Conservation (phyloP, 2,797 vertebrate species). For the Coranthus polyacanthus region DNA sequence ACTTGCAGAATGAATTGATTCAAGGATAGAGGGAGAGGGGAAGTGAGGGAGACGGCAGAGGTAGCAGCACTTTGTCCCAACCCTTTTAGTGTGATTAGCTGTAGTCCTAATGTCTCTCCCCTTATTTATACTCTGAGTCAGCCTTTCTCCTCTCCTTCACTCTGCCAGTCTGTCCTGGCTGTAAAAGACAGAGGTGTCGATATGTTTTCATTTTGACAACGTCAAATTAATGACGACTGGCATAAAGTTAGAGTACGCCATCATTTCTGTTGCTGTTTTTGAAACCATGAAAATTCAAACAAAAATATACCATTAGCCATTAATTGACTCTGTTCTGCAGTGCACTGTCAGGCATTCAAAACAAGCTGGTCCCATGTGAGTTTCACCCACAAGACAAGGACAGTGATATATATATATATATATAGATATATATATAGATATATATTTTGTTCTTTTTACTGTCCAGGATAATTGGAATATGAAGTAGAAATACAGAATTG, state of each 20-base stretch:
- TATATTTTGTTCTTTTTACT: no score
- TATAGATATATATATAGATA: no score
- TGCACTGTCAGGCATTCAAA: slow-evolving; percentile 24
- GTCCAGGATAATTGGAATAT: no score
- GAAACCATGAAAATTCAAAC: no score
- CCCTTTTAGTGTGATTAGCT: slow-evolving; percentile 89
- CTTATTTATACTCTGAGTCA: slow-evolving; percentile 85
- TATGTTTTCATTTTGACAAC: slow-evolving; percentile 35
- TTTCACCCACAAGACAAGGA: slow-evolving; percentile 20
- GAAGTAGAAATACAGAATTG: no score
- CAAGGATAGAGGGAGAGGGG: slow-evolving; percentile 57
- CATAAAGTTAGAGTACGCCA: not conserved
- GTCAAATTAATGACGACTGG: slow-evolving; percentile 5
- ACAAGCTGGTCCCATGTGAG: slow-evolving; percentile 4
- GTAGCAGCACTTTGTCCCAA: slow-evolving; percentile 78
- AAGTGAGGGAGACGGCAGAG: slow-evolving; percentile 54
- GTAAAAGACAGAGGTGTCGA: slow-evolving; percentile 42
- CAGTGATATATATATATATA: no score
- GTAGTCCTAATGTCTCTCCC: slow-evolving; percentile 79
- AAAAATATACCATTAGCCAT: not conserved
- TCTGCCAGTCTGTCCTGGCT: slow-evolving; percentile 26
- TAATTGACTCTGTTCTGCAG: slow-evolving; percentile 10
- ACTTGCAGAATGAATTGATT: slow-evolving; percentile 74
- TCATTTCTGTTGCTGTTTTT: no score
- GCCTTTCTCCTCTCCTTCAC: slow-evolving; percentile 50